A percentile compares a stretch with the other conserved stretches of the same genome.
These are phyloP conservation scores for Invenusta paracnida DNA, from an alignment of 2,888 invertebrate species.

Conservation along the genomic window DNA sequence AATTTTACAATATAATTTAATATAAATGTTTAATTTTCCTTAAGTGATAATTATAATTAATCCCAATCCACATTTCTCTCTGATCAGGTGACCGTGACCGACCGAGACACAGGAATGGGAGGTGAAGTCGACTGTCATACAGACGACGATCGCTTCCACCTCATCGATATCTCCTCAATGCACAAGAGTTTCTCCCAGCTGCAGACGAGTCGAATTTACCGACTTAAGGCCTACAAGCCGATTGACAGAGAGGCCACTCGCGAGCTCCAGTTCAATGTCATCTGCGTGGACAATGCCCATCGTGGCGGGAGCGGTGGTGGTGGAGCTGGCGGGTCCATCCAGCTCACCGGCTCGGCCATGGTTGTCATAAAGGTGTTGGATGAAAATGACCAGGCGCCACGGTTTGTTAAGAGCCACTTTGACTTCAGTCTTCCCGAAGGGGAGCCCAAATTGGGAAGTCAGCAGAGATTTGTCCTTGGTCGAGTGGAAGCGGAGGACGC, in stretches of 20 bases:
- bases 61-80: too few relatives aligned
- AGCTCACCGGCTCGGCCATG: slow-evolving; percentile 5
- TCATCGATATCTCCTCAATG: slow-evolving; percentile 25
- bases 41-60: too few relatives aligned
- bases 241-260: slow-evolving; percentile 31
- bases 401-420: slow-evolving; percentile 37
- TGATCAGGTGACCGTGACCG: slow-evolving; percentile 37
- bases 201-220: background rate
- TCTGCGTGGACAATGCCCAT: slow-evolving; percentile 33
- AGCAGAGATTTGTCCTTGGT: slow-evolving; percentile 9
- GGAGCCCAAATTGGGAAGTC: slow-evolving; percentile 24
- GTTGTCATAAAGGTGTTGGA: slow-evolving; percentile 25
- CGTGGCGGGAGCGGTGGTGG: background rate
- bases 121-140: slow-evolving; percentile 30
- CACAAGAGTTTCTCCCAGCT: background rate
- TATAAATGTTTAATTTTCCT: too few relatives aligned
- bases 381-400: slow-evolving; percentile 39
- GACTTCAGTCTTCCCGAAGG: slow-evolving; percentile 33
- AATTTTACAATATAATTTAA: too few relatives aligned
- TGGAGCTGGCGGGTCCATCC: background rate
- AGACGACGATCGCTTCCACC: slow-evolving; percentile 33
- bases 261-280: slow-evolving; percentile 13
- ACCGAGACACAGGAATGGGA: slow-evolving; percentile 34
- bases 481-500: slow-evolving; percentile 15
- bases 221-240: background rate